Evolutionary conservation across 2,113 vertebrate genomes (phyloP).

Genomic region (Centrocercus urophasianus): DNA sequence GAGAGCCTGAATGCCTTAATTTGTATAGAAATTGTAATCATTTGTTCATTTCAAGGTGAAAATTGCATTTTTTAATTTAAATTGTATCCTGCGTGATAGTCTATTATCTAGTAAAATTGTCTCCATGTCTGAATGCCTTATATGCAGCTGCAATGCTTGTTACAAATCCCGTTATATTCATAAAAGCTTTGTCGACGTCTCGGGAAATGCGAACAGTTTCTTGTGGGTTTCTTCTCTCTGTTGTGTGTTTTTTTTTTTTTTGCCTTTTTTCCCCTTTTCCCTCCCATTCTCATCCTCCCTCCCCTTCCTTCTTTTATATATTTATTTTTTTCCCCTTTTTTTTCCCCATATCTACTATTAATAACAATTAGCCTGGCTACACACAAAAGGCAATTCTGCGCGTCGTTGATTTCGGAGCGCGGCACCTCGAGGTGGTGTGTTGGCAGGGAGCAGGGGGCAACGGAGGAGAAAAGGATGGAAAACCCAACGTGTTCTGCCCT

Average conservation of each 20-base stretch:
- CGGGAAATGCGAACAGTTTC: slow-evolving; percentile 85
- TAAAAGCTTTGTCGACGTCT: slow-evolving; percentile 92
- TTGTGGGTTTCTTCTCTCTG: slow-evolving; percentile 23
- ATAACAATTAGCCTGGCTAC: slow-evolving; percentile 85
- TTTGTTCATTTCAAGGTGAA: slow-evolving; percentile 99
- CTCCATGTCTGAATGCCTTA: slow-evolving; percentile 93
- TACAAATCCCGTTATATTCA: slow-evolving; percentile 94
- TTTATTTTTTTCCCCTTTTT: slow-evolving; percentile 32
- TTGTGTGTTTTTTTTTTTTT: too few species aligned
- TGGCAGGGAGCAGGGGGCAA: background rate
- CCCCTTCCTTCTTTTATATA: background rate
- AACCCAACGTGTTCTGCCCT: background rate
- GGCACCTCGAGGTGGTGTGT: background rate
- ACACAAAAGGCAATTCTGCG: background rate
- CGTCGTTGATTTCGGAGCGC: background rate
- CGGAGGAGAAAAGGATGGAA: background rate
- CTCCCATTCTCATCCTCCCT: background rate
- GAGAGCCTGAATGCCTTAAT: slow-evolving; percentile 99
- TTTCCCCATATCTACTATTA: slow-evolving; percentile 79
- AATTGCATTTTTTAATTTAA: slow-evolving; percentile 99
- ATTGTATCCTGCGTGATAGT: slow-evolving; percentile 99
- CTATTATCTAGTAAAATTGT: slow-evolving; percentile 99
- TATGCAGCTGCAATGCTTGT: slow-evolving; percentile 93
- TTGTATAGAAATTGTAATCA: slow-evolving; percentile 99
- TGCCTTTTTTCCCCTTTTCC: background rate